These are phyloP conservation scores for Paramormyrops hopkinsi DNA, from an alignment of 2,797 vertebrate genomes.

Conservation along the genomic window DNA sequence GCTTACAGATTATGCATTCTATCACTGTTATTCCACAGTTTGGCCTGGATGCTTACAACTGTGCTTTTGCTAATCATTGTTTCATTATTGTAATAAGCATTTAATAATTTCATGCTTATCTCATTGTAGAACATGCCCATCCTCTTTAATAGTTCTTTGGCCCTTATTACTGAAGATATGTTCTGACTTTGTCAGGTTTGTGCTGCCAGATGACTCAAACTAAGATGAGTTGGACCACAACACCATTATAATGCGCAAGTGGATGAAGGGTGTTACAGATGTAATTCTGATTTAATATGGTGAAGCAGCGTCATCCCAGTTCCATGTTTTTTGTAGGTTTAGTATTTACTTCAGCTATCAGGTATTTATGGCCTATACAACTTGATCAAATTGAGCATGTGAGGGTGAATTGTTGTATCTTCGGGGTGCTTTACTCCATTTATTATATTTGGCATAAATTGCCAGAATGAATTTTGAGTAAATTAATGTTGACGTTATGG, in stretches of 20 bases:
- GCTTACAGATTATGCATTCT: background rate
- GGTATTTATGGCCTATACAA: background rate
- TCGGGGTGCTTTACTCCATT: background rate
- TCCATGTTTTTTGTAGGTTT: background rate
- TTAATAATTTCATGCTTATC: background rate
- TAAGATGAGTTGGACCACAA: background rate
- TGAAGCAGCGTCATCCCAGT: background rate
- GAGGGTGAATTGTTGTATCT: background rate
- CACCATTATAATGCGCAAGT: background rate
- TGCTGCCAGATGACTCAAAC: background rate
- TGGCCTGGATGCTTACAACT: background rate
- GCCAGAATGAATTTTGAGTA: background rate
- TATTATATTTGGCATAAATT: background rate
- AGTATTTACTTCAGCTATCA: background rate
- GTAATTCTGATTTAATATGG: background rate
- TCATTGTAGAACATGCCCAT: background rate
- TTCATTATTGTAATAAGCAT: background rate
- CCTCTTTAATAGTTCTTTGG: background rate
- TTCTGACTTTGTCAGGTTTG: background rate
- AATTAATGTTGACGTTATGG: background rate
- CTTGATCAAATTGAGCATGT: background rate
- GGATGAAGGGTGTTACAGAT: background rate
- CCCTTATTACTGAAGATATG: background rate
- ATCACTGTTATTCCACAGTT: background rate
- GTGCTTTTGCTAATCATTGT: background rate